Evolutionary conservation across 2,113 vertebrate species (phyloP).

Genomic region (Condylura cristata): DNA sequence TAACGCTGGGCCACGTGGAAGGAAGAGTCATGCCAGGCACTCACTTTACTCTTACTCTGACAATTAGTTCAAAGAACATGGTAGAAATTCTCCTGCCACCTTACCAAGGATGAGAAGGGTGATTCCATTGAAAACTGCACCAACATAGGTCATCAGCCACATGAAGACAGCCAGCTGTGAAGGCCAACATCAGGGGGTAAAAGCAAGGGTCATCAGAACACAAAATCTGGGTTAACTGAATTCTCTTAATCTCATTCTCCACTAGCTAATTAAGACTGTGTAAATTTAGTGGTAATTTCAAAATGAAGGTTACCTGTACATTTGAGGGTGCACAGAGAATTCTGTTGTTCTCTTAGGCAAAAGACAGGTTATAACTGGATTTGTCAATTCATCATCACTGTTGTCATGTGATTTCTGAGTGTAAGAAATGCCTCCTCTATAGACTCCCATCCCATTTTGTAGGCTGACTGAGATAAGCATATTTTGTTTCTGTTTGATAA

Average conservation of each 20-base stretch:
- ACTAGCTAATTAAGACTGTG: neutral
- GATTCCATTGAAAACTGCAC: conserved; percentile 95
- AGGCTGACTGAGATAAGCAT: neutral
- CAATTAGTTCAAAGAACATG: neutral
- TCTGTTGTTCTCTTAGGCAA: neutral
- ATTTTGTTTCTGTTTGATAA: neutral
- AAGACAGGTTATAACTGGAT: neutral
- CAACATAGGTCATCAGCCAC: conserved; percentile 95
- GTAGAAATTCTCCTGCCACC: neutral
- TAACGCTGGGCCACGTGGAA: neutral
- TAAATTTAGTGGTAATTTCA: neutral
- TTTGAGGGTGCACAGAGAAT: neutral
- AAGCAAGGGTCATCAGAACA: neutral
- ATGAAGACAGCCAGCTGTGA: conserved; percentile 93
- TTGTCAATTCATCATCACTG: neutral
- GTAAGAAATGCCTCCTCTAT: neutral
- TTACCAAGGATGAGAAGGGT: conserved; percentile 95
- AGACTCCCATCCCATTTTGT: neutral
- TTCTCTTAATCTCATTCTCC: neutral
- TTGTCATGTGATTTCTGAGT: neutral
- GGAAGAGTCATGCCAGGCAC: no score
- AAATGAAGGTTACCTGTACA: neutral
- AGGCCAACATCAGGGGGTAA: conserved; percentile 46
- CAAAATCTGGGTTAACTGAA: neutral
- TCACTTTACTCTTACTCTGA: neutral